phyloP scores from a whole-genome alignment of 2,113 vertebrate genomes.

The Tichodroma muraria region DNA sequence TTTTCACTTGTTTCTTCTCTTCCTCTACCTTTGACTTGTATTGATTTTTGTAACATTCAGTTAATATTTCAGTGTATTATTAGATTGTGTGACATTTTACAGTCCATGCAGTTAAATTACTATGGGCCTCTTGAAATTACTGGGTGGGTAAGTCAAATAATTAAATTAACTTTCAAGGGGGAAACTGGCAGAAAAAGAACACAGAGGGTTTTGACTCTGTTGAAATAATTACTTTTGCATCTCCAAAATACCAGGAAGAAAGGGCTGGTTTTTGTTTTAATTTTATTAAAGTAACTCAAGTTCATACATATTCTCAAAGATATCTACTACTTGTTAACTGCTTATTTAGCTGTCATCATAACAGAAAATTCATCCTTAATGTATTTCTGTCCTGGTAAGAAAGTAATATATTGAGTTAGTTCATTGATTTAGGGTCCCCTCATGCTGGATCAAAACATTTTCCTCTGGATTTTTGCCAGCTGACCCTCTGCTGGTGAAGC shows the following conservation, averaged over 20 bases:
- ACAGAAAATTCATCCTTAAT: not conserved
- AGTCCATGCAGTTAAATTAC: not conserved
- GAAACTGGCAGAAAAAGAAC: not conserved
- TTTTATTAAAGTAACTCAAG: not conserved
- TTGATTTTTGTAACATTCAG: constrained; percentile 27
- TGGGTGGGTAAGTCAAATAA: not conserved
- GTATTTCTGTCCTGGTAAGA: not conserved
- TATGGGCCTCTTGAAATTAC: not conserved
- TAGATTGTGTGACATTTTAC: constrained; percentile 39
- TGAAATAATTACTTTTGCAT: not conserved
- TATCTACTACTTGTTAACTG: not conserved
- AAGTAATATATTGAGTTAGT: not conserved
- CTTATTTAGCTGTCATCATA: not conserved
- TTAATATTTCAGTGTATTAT: constrained; percentile 30
- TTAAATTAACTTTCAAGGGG: not conserved
- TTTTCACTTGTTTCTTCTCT: not conserved
- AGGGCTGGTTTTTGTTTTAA: not conserved
- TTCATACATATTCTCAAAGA: not conserved
- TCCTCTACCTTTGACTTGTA: not conserved
- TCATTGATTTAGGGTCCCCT: not conserved
- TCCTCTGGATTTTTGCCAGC: not conserved
- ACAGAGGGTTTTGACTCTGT: not conserved
- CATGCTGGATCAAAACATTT: not conserved
- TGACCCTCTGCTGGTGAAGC: not conserved
- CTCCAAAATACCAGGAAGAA: not conserved